Evolutionary conservation across 2,113 vertebrate genomes (phyloP), one percentile per base, ranked within the genome.

Genomic region (Euleptes europaea): DNA sequence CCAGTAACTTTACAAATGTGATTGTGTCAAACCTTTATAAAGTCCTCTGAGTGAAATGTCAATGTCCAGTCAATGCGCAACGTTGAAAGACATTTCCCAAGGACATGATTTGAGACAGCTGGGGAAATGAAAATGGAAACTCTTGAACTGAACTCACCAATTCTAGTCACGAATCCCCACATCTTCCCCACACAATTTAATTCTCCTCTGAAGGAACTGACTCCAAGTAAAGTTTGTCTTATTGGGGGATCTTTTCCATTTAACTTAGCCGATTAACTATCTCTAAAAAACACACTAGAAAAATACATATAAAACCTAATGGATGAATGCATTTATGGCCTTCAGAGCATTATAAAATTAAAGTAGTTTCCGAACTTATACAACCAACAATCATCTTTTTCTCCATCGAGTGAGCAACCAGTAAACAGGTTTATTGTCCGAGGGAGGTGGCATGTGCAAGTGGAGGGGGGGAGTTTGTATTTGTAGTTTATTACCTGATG

Each of bases 341-440:
- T 79, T 81, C 5, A 63, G 77, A 84, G 23, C 71, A 76, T 54
- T 33, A 82, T 49, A 80, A 88, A 90, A 91, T 71, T 60, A 89
- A 93, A 91, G 80, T 54, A 84, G 51, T 82, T 0, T 0, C 49
- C 82, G 60, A 87, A 88, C 80, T 81, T 76, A n/a, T 51, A 57
- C 13, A 60, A 88, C 84, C 87, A 91, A 91, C 85, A 82, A 78
- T 86, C 76, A 86, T 82, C 84, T 73, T 70, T 89, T 88, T 77
- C 65, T 87, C 72, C 80, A 57, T n/a, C 51, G 5, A 78, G 71
- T 80, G 82, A 77, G 83, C 84, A 87, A 84, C 69, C 88, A 87
- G 47, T 70, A 89, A 92, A 85, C 83, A 93, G 75, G 54, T 89
- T 90, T 80, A 57, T 47, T 80, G 73, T 90, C 81, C 28, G 78